Conservation (phyloP, 2,113 vertebrate genomes). For the Malurus melanocephalus region DNA sequence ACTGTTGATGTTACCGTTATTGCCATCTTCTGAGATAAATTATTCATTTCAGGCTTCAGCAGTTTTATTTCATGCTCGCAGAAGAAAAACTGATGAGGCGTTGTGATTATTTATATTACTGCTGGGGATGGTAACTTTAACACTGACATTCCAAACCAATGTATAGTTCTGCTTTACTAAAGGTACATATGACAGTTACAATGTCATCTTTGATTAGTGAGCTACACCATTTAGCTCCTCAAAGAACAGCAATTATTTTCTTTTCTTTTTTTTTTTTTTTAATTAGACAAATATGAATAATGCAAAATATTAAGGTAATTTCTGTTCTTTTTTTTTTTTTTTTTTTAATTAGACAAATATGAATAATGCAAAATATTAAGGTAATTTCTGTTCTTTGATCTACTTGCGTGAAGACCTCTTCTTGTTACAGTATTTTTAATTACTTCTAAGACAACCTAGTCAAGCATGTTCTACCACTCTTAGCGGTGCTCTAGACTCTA, state of each 20-base stretch:
- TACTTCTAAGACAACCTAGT: neutral
- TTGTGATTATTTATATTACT: neutral
- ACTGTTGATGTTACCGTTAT: neutral
- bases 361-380: neutral
- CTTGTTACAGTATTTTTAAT: neutral
- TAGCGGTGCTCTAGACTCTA: neutral
- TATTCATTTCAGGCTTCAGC: neutral
- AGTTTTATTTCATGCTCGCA: neutral
- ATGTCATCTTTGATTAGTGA: neutral
- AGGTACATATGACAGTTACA: neutral
- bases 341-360: neutral
- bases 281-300: neutral
- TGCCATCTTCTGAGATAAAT: constrained; percentile 8
- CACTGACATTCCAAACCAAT: neutral
- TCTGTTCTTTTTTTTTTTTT: neutral
- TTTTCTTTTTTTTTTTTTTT: neutral
- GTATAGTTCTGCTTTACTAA: neutral
- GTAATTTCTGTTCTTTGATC: neutral
- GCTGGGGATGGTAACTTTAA: neutral
- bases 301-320: neutral
- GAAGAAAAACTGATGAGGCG: neutral
- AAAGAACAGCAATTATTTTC: neutral
- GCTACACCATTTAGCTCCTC: neutral
- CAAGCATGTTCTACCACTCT: neutral
- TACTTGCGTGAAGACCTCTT: neutral